phyloP scores from a whole-genome alignment of 92 coral and sea anemone genomes.

The Micromussa lordhowensis region DNA sequence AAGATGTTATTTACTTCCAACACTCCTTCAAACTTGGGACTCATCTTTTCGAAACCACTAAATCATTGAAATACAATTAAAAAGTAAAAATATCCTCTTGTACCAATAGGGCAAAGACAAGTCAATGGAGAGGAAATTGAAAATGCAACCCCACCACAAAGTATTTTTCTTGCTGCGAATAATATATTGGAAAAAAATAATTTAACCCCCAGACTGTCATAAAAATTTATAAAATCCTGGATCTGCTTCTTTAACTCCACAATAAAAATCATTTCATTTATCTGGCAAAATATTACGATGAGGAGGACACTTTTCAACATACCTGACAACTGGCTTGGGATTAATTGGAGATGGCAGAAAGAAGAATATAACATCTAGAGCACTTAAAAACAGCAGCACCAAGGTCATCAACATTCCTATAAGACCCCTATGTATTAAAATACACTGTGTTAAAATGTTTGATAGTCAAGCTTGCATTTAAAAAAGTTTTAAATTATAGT shows the following conservation, averaged over 20 bases:
- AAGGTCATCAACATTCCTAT: slow-evolving; percentile 33
- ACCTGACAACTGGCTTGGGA: slow-evolving; percentile 72
- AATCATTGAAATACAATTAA: not conserved
- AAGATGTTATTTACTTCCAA: slow-evolving; percentile 72
- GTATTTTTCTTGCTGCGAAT: too few relatives aligned
- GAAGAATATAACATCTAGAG: slow-evolving; percentile 48
- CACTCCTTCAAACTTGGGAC: slow-evolving; percentile 75
- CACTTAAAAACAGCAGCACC: slow-evolving; percentile 27
- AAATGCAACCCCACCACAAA: too few relatives aligned
- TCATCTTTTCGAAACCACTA: slow-evolving; percentile 2
- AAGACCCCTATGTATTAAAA: slow-evolving; percentile 9
- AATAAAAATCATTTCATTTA: too few relatives aligned
- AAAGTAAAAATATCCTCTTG: not conserved
- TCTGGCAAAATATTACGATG: not conserved
- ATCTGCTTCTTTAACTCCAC: too few relatives aligned
- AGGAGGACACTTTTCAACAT: not conserved
- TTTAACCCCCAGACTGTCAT: too few relatives aligned
- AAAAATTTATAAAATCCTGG: too few relatives aligned
- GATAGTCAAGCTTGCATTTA: too few relatives aligned
- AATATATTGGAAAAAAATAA: too few relatives aligned
- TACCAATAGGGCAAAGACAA: too few relatives aligned
- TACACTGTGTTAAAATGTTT: not conserved
- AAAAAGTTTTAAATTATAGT: too few relatives aligned
- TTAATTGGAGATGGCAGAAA: slow-evolving; percentile 79
- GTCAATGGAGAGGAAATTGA: too few relatives aligned